Conservation (phyloP, 2,797 vertebrate species). For the Periophthalmus magnuspinnatus region DNA sequence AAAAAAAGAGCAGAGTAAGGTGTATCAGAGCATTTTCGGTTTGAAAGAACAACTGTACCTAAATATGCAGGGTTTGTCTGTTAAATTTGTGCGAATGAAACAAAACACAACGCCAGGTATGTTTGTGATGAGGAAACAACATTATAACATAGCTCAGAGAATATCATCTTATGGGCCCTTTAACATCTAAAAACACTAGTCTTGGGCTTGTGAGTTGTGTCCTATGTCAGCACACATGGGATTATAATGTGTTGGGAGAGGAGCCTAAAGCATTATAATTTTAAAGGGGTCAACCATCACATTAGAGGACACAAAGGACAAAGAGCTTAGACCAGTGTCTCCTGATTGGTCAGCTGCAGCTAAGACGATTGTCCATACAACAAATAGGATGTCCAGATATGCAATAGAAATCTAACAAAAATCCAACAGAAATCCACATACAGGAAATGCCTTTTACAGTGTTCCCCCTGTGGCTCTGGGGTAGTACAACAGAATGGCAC, state of each 20-base stretch:
- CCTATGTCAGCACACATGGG: not conserved
- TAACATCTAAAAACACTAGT: too few relatives aligned
- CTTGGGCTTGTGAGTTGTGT: slow-evolving; percentile 1
- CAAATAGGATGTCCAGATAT: slow-evolving; percentile 14
- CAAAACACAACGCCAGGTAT: too few relatives aligned
- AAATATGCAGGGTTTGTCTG: too few relatives aligned
- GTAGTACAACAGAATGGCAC: not conserved
- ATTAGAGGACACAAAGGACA: slow-evolving; percentile 28
- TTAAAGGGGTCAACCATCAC: slow-evolving; percentile 36
- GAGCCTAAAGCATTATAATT: slow-evolving; percentile 18
- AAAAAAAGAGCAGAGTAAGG: too few relatives aligned
- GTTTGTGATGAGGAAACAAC: too few relatives aligned
- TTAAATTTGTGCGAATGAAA: too few relatives aligned
- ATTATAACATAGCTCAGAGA: too few relatives aligned
- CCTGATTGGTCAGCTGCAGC: slow-evolving; percentile 27
- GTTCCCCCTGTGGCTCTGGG: slow-evolving; percentile 2
- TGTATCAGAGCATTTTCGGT: too few relatives aligned
- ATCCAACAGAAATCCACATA: slow-evolving; percentile 30
- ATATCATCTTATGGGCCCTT: too few relatives aligned
- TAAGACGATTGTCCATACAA: slow-evolving; percentile 8
- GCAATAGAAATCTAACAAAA: slow-evolving; percentile 19
- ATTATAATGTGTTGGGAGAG: slow-evolving; percentile 24
- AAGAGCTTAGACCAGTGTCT: slow-evolving; percentile 40
- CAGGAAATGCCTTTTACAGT: slow-evolving; percentile 20
- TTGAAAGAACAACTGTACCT: too few relatives aligned